Conservation (phyloP, 2,888 invertebrate species). For the Drosophila cracens region DNA sequence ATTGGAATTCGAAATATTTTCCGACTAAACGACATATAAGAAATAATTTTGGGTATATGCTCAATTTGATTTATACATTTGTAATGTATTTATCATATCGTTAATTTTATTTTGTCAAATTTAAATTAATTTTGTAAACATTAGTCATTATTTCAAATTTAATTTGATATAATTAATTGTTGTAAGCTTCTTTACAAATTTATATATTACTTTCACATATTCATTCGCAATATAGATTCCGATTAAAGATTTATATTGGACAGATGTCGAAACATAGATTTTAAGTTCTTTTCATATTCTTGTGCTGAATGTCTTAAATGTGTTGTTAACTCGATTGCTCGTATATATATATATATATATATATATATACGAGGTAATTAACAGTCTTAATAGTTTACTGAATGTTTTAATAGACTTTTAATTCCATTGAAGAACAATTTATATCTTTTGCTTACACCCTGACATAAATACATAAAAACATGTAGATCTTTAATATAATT, state of each 20-base stretch:
- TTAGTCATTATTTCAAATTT: not conserved
- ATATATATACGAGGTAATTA: not conserved
- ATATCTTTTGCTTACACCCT: not conserved
- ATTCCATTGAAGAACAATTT: not conserved
- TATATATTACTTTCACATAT: not conserved
- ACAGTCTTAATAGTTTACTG: not conserved
- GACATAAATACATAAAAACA: not conserved
- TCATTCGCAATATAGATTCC: conserved; percentile 11
- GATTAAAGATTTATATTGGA: conserved; percentile 5
- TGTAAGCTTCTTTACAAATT: too few relatives aligned
- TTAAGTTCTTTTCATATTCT: not conserved
- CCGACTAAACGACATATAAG: not conserved
- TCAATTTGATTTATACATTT: not conserved
- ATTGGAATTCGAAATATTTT: not conserved
- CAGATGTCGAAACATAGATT: conserved; percentile 12
- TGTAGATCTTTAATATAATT: not conserved
- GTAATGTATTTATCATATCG: not conserved
- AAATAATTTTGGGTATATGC: not conserved
- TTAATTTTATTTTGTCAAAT: not conserved
- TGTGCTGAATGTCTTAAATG: conserved; percentile 14
- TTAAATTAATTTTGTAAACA: not conserved
- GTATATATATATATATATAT: not conserved
- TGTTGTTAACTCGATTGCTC: conserved; percentile 16
- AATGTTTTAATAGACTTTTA: not conserved
- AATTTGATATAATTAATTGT: not conserved